Evolutionary conservation across 2,797 vertebrate species (phyloP), one percentile per base, ranked within the genome.

Genomic region (Euthynnus affinis): DNA sequence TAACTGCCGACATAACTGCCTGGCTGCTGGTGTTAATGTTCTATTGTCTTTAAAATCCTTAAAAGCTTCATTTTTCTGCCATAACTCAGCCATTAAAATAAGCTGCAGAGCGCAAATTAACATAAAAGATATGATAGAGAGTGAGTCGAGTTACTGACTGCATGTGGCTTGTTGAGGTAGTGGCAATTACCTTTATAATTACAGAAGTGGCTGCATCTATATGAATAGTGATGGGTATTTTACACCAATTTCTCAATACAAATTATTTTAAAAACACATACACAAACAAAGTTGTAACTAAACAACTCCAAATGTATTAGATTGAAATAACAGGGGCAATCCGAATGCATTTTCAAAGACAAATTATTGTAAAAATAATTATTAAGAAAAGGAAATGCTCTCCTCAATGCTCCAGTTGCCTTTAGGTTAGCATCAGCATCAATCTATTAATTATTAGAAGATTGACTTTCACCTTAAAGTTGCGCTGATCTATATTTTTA

Each of bases 1-100:
- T n/a, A 80, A 71, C 40, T 65, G 63, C 71, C 57, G n/a, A 56
- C 60, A 71, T 56, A 80, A 71, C 32, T 65, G 63, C 67, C 52
- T 42, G 66, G 40, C 56, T n/a, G n/a, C n/a, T 37, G 51, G 1
- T 78, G 29, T 63, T 72, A 76, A 77, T 78, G 29, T 80, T 12
- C 40, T 37, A 10, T 37, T 37, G 9, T 37, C 37, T 37, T 59
- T 55, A 22, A 61, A 70, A 76, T 58, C 25, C 40, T 59, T 32
- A 65, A 53, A 66, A 68, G 74, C 52, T 68, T 73, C 1, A n/a
- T 49, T 67, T 55, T 66, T 49, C 9, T 1, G 57, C 10, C n/a
- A 66, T 77, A 74, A 57, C 6, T 74, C 44, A 63, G 52, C 25
- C 46, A 51, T 66, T 57, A 52, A 57, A 42, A 18, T 20, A 48